These are phyloP conservation scores for Sitta carolinensis DNA, from an alignment of 2,797 vertebrate genomes.

Conservation along the genomic window DNA sequence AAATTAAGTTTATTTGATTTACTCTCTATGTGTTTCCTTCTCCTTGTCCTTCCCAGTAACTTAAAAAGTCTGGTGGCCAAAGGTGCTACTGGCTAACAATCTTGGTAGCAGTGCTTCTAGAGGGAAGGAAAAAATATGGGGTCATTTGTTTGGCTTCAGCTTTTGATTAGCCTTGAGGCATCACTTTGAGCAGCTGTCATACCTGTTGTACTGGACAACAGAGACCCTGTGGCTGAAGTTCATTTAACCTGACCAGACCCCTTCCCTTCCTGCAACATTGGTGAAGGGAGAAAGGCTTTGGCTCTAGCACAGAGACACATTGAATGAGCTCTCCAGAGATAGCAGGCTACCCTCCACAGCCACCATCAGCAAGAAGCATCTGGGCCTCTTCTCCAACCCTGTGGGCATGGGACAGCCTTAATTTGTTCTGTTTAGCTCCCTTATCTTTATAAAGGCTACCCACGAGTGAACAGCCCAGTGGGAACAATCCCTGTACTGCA, in stretches of 20 bases:
- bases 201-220: fast-evolving
- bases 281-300: background rate
- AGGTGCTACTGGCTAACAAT: background rate
- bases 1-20: background rate
- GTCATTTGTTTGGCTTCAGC: background rate
- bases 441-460: background rate
- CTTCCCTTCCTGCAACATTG: fast-evolving
- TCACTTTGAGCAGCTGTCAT: background rate
- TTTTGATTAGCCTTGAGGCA: background rate
- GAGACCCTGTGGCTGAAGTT: background rate
- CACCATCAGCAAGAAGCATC: background rate
- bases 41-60: background rate
- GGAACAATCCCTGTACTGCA: background rate
- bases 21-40: background rate
- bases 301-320: background rate
- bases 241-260: background rate
- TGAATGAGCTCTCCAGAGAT: background rate
- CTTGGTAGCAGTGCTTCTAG: background rate
- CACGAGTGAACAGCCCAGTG: background rate
- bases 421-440: background rate
- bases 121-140: background rate
- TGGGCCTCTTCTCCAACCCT: background rate
- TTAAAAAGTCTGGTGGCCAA: background rate
- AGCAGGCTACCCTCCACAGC: background rate
- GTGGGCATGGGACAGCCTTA: background rate